Evolutionary conservation across 1,140 invertebrate species (phyloP), one percentile per base, ranked within the genome.

Genomic region (Frieseomelitta varia): DNA sequence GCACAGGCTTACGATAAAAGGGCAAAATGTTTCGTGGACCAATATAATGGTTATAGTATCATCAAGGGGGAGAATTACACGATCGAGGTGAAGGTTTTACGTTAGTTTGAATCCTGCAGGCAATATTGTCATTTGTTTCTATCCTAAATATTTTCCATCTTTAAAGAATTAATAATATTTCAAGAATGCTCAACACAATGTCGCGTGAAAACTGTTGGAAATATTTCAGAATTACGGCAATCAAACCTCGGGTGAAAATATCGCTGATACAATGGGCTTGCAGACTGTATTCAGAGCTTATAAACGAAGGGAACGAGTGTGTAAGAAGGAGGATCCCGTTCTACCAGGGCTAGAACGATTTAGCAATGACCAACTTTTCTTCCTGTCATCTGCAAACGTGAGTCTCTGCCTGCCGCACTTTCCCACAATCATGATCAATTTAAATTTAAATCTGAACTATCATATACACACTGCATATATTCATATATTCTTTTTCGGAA

Each of bases 241-340:
- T 15, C 68, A 30, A 81, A 89, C 84, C 0, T 30, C 14, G 0
- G 73, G 78, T 24, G 87, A 89, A 14, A 89, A 89, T 68, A 89
- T 89, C 12, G 87, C 87, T 0, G 88, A 89, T 14, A 76, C 87
- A 11, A 88, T 89, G 88, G 88, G 87, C 10, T 17, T 89, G 67
- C 63, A 79, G 4, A 65, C 78, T 51, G 51, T 72, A 4, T 89
- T 58, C n/a, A 73, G 68, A 51, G 88, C 88, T 78, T 86, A 88
- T 65, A 79, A 34, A 27, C 82, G 85, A 21, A 84, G 87, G 14
- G 56, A 84, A 84, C 79, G 85, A 27, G 58, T 79, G 56, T 89
- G 78, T 11, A 24, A 12, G 8, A 81, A 69, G 11, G 10, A 73
- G 11, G 78, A 84, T n/a, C 58, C 63, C 3, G 34, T 51, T n/a